phyloP scores from a whole-genome alignment of 2,113 vertebrate species.

The Periophthalmus modestus region DNA sequence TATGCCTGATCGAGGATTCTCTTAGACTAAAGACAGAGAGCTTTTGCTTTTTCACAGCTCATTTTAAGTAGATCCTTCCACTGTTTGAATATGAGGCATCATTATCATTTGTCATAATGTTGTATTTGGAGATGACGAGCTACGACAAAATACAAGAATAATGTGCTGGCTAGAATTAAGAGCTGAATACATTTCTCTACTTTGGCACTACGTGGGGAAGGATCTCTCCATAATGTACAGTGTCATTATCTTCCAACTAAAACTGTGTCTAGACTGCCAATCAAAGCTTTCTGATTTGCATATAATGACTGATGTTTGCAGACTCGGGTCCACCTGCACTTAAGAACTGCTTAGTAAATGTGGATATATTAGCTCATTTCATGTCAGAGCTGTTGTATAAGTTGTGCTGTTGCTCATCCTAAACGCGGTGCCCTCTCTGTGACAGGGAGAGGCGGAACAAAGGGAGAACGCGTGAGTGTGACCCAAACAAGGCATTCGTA shows the following conservation, averaged over 20 bases:
- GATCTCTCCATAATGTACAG: background rate
- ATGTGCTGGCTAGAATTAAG: slow-evolving; percentile 6
- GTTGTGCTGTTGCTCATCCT: slow-evolving; percentile 22
- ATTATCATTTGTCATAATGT: slow-evolving; percentile 12
- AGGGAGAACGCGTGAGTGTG: background rate
- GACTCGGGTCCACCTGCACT: background rate
- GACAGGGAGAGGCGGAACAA: slow-evolving; percentile 23
- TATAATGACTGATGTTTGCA: background rate
- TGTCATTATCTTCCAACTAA: slow-evolving; percentile 14
- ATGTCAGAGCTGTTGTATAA: slow-evolving; percentile 3
- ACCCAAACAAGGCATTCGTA: slow-evolving; percentile 17
- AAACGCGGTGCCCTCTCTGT: background rate
- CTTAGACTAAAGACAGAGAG: background rate
- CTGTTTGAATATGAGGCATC: slow-evolving; percentile 3
- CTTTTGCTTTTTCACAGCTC: slow-evolving; percentile 1
- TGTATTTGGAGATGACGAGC: slow-evolving; percentile 2
- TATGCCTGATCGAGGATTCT: background rate
- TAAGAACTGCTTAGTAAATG: background rate
- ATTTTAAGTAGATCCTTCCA: slow-evolving; percentile 20
- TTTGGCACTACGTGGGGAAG: background rate
- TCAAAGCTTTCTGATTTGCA: slow-evolving; percentile 16
- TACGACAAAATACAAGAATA: slow-evolving; percentile 3
- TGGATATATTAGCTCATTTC: slow-evolving; percentile 11
- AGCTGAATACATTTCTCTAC: slow-evolving; percentile 11
- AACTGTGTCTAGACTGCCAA: slow-evolving; percentile 6